These are phyloP conservation scores for Dugesia japonica DNA, from an alignment of 2,888 invertebrate species.

Conservation along the genomic window DNA sequence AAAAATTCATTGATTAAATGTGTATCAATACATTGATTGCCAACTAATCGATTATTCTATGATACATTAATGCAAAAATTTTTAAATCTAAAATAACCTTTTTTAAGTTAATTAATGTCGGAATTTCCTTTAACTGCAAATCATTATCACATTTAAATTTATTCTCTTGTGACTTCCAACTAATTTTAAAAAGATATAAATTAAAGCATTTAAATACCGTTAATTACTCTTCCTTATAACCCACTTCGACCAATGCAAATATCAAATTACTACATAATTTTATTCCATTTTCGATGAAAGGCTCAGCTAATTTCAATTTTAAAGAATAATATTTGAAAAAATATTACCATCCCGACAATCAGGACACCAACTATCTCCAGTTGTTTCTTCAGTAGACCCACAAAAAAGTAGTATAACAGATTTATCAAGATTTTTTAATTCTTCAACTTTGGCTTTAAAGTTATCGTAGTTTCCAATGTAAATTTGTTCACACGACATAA, in stretches of 20 bases:
- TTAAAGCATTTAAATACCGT: background rate
- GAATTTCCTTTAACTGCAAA: background rate
- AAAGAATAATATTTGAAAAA: too few relatives aligned
- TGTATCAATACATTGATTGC: background rate
- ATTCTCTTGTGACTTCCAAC: background rate
- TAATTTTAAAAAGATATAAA: background rate
- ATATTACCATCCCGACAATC: slow-evolving; percentile 9
- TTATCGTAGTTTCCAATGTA: background rate
- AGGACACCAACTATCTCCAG: background rate
- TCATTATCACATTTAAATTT: background rate
- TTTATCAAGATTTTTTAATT: background rate
- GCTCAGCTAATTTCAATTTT: background rate
- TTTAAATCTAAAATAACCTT: background rate
- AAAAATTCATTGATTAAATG: background rate
- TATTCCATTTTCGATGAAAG: background rate
- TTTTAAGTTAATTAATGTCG: background rate
- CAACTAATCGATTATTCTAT: background rate
- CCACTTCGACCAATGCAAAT: background rate
- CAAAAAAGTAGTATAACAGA: background rate
- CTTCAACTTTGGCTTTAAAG: background rate
- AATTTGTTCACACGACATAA: background rate
- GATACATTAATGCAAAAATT: background rate
- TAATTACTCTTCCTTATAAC: background rate
- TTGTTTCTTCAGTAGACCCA: slow-evolving; percentile 3
- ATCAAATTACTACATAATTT: background rate